Base-by-base conservation (phyloP, 2,888 invertebrate species). In the Metalampra italica region DNA sequence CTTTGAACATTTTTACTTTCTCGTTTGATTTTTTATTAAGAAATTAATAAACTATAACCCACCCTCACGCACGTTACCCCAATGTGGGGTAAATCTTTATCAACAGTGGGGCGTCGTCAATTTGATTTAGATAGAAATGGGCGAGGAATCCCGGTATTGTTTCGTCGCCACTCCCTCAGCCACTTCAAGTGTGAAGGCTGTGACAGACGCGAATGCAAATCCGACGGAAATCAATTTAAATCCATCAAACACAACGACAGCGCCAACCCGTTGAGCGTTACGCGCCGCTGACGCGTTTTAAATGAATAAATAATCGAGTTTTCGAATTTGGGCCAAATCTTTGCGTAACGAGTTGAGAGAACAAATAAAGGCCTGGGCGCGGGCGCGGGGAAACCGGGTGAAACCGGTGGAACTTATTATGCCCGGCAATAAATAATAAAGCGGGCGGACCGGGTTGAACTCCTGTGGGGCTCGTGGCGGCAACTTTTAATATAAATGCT, bases 221-320 rank as follows among this genome's bases (percentile, higher is more conserved):
- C 11, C 13, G 29, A 29, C 22, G n/a, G 42, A 32, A 45, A 45
- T 29, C 43, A 48, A 39, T 43, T 34, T 12, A 3, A 30, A 29
- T 29, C 12, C 49, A 46, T 43, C 43, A 22, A 40, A 39, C 39
- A 30, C 43, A 32, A 46, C 36, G 45, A 37, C 46, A 22, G 22
- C 22, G 14, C 11, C 4, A 39, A 36, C 45, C 55, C 51, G 54
- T 56, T 60, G 64, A 62, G 60, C 54, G 58, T 52, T 54, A 53
- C 54, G 51, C 51, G 57, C 45, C 30, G 43, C 43, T 46, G 48
- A 29, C 59, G 57, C 57, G 64, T 66, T 66, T 65, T 65, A 73
- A 78, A 83, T 88, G 83, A 86, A 87, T 88, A 85, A 84, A 76
- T 82, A 82, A 86, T 77, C 68, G 73, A 77, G 77, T 81, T 83